Percentiles rank a stretch among this genome's conserved stretches.
Conservation (phyloP, 2,888 invertebrate genomes). For the Caradrina clavipalpis region DNA sequence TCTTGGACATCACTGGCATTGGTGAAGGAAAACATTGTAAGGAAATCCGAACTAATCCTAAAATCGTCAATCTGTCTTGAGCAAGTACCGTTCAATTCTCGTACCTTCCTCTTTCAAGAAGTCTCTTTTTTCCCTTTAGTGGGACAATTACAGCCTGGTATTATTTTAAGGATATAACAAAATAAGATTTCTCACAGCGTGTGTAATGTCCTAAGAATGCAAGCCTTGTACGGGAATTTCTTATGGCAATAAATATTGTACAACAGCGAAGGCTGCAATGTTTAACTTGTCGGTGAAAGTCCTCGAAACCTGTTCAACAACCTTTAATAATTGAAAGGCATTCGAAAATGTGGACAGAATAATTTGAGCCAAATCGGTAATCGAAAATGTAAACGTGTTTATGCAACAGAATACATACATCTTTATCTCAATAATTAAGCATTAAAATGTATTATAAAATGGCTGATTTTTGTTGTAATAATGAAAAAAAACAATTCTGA, state of each 20-base stretch:
- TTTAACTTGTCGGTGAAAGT: conserved; percentile 50
- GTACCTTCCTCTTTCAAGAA: too few relatives aligned
- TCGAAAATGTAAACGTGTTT: conserved; percentile 5
- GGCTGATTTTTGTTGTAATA: too few relatives aligned
- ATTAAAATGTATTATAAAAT: neutral
- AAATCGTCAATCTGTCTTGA: neutral
- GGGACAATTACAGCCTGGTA: neutral
- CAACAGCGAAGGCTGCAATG: conserved; percentile 46
- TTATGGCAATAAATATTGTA: conserved; percentile 49
- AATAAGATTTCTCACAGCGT: conserved; percentile 20
- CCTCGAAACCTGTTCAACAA: conserved; percentile 48
- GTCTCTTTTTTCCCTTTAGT: neutral
- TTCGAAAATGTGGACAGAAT: conserved; percentile 21
- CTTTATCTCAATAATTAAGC: neutral
- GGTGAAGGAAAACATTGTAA: neutral
- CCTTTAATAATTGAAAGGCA: conserved; percentile 50
- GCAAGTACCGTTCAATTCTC: neutral
- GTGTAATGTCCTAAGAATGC: conserved; percentile 43
- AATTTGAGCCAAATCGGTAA: conserved; percentile 7
- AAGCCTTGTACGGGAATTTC: conserved; percentile 31
- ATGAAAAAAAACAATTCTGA: too few relatives aligned
- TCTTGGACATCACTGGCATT: neutral
- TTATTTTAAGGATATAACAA: neutral
- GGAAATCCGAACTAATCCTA: neutral
- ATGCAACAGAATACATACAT: neutral